Evolutionary conservation across 2,113 vertebrate genomes (phyloP).

Genomic region (Panthera leo): DNA sequence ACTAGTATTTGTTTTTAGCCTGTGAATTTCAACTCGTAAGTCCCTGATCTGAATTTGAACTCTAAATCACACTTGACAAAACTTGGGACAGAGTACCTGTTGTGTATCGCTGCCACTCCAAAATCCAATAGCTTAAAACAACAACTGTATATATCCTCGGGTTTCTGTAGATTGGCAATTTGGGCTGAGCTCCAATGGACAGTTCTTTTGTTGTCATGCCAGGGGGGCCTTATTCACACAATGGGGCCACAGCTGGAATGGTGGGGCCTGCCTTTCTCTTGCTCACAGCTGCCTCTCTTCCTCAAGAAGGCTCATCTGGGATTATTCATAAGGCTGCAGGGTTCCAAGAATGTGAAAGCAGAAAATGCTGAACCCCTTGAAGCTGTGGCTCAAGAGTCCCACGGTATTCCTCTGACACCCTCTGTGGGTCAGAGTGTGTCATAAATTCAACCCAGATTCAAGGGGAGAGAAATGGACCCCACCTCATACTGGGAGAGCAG

Average conservation of each 20-base stretch:
- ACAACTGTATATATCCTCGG: background rate
- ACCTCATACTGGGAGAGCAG: background rate
- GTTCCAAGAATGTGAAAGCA: background rate
- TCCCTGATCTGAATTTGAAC: background rate
- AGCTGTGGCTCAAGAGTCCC: background rate
- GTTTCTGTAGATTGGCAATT: background rate
- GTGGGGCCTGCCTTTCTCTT: background rate
- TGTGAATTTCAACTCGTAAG: background rate
- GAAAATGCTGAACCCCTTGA: background rate
- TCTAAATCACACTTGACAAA: background rate
- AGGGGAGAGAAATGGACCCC: background rate
- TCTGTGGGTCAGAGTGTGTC: background rate
- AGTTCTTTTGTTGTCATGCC: background rate
- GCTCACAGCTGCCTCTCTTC: background rate
- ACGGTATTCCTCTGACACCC: background rate
- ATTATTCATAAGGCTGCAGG: background rate
- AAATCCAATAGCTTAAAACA: background rate
- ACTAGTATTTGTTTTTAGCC: background rate
- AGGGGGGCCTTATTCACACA: background rate
- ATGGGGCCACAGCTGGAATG: background rate
- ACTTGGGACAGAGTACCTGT: background rate
- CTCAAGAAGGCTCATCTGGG: background rate
- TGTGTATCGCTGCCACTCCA: background rate
- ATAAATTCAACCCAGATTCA: background rate
- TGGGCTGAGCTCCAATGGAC: background rate